Evolutionary conservation across 2,113 vertebrate genomes (phyloP).

Genomic region (Zapornia atra): DNA sequence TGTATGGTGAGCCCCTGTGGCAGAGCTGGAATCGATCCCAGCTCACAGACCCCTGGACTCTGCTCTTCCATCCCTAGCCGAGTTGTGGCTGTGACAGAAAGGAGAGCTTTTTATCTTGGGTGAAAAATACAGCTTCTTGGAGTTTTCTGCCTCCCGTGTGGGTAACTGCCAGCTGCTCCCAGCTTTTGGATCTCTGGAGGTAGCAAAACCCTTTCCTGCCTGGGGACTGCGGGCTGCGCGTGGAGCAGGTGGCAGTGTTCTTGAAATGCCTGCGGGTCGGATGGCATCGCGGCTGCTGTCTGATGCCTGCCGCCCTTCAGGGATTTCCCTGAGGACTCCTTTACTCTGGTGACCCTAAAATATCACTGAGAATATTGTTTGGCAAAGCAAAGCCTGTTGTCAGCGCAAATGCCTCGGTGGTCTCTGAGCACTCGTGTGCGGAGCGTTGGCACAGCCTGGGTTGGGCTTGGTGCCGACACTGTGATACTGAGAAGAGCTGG

Average conservation of each 20-base stretch:
- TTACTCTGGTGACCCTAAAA: not conserved
- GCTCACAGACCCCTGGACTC: not conserved
- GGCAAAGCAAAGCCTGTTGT: conserved; percentile 4
- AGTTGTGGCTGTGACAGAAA: not conserved
- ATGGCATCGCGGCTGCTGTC: not conserved
- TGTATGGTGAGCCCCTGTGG: not conserved
- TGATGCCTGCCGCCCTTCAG: not conserved
- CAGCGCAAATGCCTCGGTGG: not conserved
- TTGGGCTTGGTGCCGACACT: not conserved
- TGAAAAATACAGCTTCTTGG: not conserved
- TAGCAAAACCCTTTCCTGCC: not conserved
- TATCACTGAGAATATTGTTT: not conserved
- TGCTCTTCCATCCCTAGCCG: not conserved
- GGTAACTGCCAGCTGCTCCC: conserved; percentile 43
- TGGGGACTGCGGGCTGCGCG: not conserved
- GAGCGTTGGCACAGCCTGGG: not conserved
- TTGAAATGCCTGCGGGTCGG: not conserved
- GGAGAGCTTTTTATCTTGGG: not conserved
- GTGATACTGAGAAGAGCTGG: conserved; percentile 36
- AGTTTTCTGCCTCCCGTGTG: not conserved
- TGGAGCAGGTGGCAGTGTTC: not conserved
- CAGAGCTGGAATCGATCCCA: conserved; percentile 3
- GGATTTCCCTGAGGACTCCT: not conserved
- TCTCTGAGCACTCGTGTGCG: accelerated
- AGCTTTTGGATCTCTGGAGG: not conserved